phyloP scores from a whole-genome alignment of 1,140 invertebrate genomes.

The Caenorhabditis latens region DNA sequence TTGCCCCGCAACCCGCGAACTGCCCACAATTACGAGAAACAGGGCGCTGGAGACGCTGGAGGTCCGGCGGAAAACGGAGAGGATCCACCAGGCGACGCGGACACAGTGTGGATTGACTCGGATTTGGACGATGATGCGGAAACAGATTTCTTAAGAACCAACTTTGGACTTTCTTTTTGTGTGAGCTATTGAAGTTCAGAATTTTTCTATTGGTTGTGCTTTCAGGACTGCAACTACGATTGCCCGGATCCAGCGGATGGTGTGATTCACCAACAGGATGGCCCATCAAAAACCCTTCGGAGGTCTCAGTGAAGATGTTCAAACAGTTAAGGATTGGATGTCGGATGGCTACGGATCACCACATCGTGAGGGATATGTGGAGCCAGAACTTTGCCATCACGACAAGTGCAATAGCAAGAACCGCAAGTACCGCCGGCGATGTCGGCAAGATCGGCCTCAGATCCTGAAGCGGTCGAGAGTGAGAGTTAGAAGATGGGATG shows the following conservation, averaged over 20 bases:
- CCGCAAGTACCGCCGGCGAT: neutral
- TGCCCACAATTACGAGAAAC: neutral
- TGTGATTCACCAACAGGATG: slow-evolving; percentile 11
- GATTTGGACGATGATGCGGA: neutral
- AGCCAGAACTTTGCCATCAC: neutral
- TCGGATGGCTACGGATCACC: neutral
- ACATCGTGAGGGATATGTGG: neutral
- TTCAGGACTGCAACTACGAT: slow-evolving; percentile 26
- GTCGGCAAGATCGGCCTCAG: neutral
- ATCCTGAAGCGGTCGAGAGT: neutral
- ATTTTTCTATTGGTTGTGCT: neutral
- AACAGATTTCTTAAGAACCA: neutral
- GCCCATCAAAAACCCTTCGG: neutral
- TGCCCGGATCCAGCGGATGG: neutral
- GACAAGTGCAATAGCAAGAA: neutral
- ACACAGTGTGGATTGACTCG: slow-evolving; percentile 16
- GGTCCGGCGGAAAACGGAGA: neutral
- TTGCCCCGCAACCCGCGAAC: too few species aligned
- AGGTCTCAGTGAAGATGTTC: neutral
- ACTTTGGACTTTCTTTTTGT: neutral
- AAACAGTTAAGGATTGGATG: neutral
- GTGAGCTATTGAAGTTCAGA: neutral
- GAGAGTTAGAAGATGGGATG: slow-evolving; percentile 31
- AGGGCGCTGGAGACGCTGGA: neutral
- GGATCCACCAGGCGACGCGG: too few species aligned